phyloP scores from a whole-genome alignment of 2,888 invertebrate species.

The Thymelicus lineola region DNA sequence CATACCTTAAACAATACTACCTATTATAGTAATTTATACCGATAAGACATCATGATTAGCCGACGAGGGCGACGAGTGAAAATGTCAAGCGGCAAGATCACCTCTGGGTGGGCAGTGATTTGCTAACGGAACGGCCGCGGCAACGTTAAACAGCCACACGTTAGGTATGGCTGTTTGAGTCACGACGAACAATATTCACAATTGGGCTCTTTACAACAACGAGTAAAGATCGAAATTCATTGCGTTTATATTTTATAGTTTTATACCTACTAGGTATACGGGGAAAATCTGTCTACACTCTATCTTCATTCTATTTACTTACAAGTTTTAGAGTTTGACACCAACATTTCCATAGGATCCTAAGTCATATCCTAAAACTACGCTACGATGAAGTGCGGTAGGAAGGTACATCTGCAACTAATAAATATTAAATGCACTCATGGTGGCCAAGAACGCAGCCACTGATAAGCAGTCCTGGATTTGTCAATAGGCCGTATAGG shows the following conservation, averaged over 20 bases:
- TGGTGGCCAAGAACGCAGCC: neutral
- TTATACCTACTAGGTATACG: no score
- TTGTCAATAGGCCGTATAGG: no score
- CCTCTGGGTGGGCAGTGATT: constrained; percentile 8
- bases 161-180: neutral
- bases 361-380: no score
- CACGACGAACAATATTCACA: neutral
- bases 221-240: neutral
- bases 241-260: no score
- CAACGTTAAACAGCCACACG: constrained; percentile 45
- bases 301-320: no score
- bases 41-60: constrained; percentile 45
- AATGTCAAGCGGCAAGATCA: constrained; percentile 11
- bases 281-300: no score
- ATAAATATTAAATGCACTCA: neutral
- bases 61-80: constrained; percentile 37
- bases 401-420: neutral
- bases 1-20: neutral
- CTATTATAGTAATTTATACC: constrained; percentile 36
- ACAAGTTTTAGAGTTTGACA: no score
- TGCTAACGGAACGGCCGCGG: constrained; percentile 44
- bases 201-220: neutral
- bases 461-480: no score
- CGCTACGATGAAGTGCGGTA: neutral
- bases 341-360: no score